These are phyloP conservation scores for Acomys russatus DNA, from an alignment of 2,797 vertebrate genomes.

Conservation along the genomic window DNA sequence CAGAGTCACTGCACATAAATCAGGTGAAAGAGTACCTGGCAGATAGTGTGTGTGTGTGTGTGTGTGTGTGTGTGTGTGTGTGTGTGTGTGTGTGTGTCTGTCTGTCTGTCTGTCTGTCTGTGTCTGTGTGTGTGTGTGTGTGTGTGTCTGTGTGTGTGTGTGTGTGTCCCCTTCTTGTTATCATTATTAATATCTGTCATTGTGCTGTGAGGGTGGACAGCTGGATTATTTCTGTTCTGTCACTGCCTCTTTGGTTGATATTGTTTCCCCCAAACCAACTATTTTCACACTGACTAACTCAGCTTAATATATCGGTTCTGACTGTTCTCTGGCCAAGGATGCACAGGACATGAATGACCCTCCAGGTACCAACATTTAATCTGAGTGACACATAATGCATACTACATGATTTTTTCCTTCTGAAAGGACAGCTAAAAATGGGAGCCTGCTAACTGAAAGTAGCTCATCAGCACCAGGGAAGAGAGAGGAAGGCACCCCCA, in stretches of 20 bases:
- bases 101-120: too few species aligned
- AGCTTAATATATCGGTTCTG: not conserved
- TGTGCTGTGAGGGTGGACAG: too few species aligned
- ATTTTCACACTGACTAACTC: not conserved
- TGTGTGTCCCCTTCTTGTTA: not conserved
- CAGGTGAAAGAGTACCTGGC: not conserved
- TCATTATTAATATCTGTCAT: not conserved
- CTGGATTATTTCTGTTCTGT: slow-evolving; percentile 6
- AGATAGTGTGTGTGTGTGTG: not conserved
- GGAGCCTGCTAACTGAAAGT: not conserved
- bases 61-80: not conserved
- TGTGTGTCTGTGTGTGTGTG: not conserved
- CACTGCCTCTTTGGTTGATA: not conserved
- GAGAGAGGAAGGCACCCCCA: too few species aligned
- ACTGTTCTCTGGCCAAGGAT: not conserved
- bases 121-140: too few species aligned
- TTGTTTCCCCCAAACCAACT: not conserved
- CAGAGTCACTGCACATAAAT: not conserved
- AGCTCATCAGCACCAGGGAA: not conserved
- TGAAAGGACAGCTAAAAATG: not conserved
- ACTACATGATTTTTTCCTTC: not conserved
- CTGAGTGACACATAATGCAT: not conserved
- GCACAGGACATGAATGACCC: not conserved
- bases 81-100: too few species aligned
- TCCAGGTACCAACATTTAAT: not conserved